phyloP scores from a whole-genome alignment of 2,797 vertebrate species.

The Fistularia commersonii region DNA sequence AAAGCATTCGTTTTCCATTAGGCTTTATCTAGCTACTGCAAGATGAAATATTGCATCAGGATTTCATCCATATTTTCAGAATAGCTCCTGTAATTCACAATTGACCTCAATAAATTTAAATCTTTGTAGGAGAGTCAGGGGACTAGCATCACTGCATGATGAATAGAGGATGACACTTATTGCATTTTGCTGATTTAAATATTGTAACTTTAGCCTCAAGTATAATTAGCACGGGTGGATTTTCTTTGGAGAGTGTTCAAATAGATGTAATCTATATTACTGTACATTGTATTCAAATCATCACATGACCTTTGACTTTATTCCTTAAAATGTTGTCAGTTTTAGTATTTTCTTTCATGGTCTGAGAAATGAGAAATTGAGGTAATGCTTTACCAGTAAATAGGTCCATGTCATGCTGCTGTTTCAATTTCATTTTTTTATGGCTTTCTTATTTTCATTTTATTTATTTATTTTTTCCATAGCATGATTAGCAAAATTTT shows the following conservation, averaged over 20 bases:
- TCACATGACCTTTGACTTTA: constrained; percentile 1
- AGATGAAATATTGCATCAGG: constrained; percentile 59
- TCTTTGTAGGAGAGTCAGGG: constrained; percentile 13
- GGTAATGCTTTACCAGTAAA: no score
- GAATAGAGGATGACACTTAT: constrained; percentile 44
- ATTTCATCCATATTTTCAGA: constrained; percentile 49
- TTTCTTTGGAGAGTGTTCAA: constrained; percentile 7
- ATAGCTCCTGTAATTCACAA: constrained; percentile 31
- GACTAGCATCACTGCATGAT: constrained; percentile 28
- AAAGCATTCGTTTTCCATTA: constrained; percentile 41
- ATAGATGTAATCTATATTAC: constrained; percentile 25
- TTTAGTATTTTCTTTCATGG: background rate
- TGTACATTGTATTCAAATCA: constrained; percentile 7
- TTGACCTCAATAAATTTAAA: constrained; percentile 46
- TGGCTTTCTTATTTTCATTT: background rate
- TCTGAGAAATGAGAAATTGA: background rate
- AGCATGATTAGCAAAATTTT: no score
- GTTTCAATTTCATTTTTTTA: background rate
- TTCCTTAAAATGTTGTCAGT: constrained; percentile 1
- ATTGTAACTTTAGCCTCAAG: constrained; percentile 30
- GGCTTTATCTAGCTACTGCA: constrained; percentile 34
- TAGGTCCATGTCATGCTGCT: no score
- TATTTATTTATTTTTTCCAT: no score
- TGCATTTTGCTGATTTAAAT: constrained; percentile 31
- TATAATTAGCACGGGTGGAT: constrained; percentile 41